A percentile compares a stretch with the other conserved stretches of the same genome.
phyloP scores from a whole-genome alignment of 2,888 invertebrate genomes.

The Spatulosminthurus flaviceps region DNA sequence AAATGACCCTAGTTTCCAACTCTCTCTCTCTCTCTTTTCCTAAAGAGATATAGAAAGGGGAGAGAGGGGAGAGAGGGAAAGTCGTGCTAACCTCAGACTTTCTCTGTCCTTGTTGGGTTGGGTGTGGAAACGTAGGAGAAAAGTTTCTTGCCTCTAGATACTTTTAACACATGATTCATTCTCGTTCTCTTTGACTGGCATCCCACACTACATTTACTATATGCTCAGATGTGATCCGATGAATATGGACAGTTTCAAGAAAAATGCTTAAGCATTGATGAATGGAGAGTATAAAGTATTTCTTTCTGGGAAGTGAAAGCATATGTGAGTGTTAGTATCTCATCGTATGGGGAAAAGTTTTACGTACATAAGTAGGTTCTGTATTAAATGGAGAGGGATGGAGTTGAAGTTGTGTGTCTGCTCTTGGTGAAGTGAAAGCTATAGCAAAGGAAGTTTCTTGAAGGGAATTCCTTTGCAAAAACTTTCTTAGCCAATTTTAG shows the following conservation, averaged over 20 bases:
- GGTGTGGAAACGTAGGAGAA: not conserved
- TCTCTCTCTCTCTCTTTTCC: not conserved
- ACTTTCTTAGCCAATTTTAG: conserved; percentile 7
- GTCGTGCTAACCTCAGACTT: not conserved
- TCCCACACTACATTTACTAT: not conserved
- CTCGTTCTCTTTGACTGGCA: conserved; percentile 1
- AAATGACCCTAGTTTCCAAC: not conserved
- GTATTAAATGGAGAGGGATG: too few species aligned
- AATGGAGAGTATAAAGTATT: not conserved
- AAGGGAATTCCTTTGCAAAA: not conserved
- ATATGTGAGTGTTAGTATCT: too few species aligned
- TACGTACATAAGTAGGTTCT: too few species aligned
- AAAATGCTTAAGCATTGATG: conserved; percentile 1
- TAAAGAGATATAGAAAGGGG: not conserved
- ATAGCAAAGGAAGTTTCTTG: not conserved
- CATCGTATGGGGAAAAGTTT: too few species aligned
- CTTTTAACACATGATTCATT: conserved; percentile 36
- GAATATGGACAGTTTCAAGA: not conserved
- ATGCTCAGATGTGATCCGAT: not conserved
- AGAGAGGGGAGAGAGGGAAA: conserved; percentile 16
- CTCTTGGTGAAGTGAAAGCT: too few species aligned
- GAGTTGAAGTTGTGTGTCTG: too few species aligned
- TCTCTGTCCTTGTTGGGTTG: too few species aligned
- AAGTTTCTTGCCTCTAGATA: conserved; percentile 21
- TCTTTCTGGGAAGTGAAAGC: too few species aligned